Evolutionary conservation across 2,888 invertebrate genomes (phyloP).

Genomic region (Calameuta pallipes): DNA sequence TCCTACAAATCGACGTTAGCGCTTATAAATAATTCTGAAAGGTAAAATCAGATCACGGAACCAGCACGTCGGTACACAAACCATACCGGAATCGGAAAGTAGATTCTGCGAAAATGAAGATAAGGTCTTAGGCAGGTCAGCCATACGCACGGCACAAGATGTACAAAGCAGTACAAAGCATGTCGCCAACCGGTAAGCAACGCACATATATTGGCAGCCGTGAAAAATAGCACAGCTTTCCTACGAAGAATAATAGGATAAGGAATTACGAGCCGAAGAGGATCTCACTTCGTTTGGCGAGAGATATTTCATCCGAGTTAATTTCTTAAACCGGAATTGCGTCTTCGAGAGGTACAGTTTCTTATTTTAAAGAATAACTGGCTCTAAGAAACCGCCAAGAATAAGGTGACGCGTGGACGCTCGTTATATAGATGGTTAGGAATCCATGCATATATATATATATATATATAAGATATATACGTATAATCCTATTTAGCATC

Average conservation of each 20-base stretch:
- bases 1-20: not conserved
- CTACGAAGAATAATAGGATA: not conserved
- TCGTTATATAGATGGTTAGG: constrained; percentile 6
- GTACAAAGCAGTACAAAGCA: not conserved
- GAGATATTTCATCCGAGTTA: not conserved
- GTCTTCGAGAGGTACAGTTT: not conserved
- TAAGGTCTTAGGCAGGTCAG: constrained; percentile 17
- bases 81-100: constrained; percentile 1
- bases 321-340: not conserved
- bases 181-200: not conserved
- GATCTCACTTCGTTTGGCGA: not conserved
- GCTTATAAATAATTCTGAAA: not conserved
- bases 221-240: not conserved
- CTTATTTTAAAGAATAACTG: not conserved
- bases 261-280: not conserved
- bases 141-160: not conserved
- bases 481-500: not conserved
- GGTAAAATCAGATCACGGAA: not conserved
- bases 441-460: constrained; percentile 23
- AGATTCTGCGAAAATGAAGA: constrained; percentile 18
- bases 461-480: too few species aligned
- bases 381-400: not conserved
- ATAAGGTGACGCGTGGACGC: not conserved
- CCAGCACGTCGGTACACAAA: not conserved
- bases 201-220: not conserved